Percentiles rank a stretch among this genome's conserved stretches.
phyloP scores from a whole-genome alignment of 2,888 invertebrate species.

The Carpatolechia fugitivella region DNA sequence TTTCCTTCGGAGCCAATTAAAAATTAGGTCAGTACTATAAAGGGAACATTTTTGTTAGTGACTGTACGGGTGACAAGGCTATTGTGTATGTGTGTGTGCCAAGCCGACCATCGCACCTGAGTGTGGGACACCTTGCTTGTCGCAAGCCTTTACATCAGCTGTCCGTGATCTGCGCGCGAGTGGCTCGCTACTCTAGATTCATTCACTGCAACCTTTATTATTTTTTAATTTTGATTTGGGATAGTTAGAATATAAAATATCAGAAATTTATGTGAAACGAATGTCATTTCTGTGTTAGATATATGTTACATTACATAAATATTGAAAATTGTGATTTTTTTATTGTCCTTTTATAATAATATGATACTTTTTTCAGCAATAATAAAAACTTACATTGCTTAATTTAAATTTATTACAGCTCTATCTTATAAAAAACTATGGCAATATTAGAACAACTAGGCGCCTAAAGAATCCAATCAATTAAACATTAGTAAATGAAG shows the following conservation, averaged over 20 bases:
- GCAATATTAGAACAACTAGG: too few species aligned
- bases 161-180: not conserved
- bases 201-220: not conserved
- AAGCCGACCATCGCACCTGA: slow-evolving; percentile 57
- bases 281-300: not conserved
- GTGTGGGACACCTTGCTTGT: slow-evolving; percentile 61
- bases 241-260: not conserved
- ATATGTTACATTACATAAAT: too few species aligned
- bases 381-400: too few species aligned
- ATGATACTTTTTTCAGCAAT: too few species aligned
- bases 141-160: slow-evolving; percentile 68
- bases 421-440: too few species aligned
- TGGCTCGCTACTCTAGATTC: not conserved
- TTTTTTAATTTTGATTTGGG: not conserved
- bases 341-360: too few species aligned
- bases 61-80: slow-evolving; percentile 40
- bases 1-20: too few species aligned
- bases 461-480: too few species aligned
- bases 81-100: slow-evolving; percentile 70
- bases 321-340: too few species aligned
- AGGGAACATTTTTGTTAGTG: slow-evolving; percentile 29
- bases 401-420: too few species aligned
- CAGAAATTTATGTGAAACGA: not conserved
- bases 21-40: too few species aligned
- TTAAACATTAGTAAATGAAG: too few species aligned